These are phyloP conservation scores for Luperina nickerlii DNA, from an alignment of 2,888 invertebrate genomes.

Conservation along the genomic window DNA sequence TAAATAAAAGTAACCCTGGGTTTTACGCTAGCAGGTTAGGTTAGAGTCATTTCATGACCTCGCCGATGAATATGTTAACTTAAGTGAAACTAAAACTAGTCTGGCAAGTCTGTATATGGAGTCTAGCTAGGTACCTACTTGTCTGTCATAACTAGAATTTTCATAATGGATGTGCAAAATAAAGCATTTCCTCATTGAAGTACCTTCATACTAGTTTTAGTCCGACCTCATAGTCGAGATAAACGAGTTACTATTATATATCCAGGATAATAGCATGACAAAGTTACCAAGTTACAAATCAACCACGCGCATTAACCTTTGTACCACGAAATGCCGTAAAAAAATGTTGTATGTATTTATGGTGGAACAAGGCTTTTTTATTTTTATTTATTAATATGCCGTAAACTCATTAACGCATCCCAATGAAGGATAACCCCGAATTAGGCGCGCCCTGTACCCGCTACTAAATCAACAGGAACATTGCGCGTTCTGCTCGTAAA, in stretches of 20 bases:
- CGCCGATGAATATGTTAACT: background rate
- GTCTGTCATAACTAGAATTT: background rate
- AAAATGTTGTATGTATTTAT: too few relatives aligned
- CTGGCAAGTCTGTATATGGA: background rate
- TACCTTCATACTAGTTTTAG: background rate
- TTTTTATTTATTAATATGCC: background rate
- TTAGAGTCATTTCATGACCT: background rate
- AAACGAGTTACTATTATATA: background rate
- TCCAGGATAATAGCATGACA: slow-evolving; percentile 8
- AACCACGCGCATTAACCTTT: slow-evolving; percentile 17
- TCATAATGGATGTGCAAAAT: background rate
- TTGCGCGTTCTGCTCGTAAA: slow-evolving; percentile 66
- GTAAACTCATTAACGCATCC: slow-evolving; percentile 62
- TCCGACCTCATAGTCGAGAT: background rate
- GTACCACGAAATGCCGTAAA: slow-evolving; percentile 33
- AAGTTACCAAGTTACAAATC: slow-evolving; percentile 14
- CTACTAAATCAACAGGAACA: slow-evolving; percentile 60
- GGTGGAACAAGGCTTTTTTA: too few relatives aligned
- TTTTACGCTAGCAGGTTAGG: background rate
- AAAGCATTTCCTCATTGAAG: background rate
- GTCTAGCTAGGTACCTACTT: background rate
- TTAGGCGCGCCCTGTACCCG: slow-evolving; percentile 39
- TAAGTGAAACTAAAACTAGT: background rate
- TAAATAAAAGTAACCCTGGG: background rate
- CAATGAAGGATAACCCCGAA: slow-evolving; percentile 41